A percentile compares a stretch with the other conserved stretches of the same genome.
phyloP scores from a whole-genome alignment of 1,140 invertebrate species.

The Bombus affinis region DNA sequence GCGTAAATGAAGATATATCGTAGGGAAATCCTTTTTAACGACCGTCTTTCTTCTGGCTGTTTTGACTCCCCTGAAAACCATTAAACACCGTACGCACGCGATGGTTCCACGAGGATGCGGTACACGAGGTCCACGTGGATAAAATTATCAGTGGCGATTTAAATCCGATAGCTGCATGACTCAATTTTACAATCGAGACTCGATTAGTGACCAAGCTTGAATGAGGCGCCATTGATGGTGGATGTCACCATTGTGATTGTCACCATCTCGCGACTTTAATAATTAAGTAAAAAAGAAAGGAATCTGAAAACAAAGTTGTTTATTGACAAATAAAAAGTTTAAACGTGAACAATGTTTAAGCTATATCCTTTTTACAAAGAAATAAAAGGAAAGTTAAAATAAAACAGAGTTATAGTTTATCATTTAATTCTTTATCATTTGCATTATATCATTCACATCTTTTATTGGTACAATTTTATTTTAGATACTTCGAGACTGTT shows the following conservation, averaged over 20 bases:
- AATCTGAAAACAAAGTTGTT: too few relatives aligned
- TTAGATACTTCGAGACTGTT: too few relatives aligned
- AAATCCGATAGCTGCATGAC: background rate
- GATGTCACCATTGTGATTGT: background rate
- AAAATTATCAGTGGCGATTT: constrained; percentile 6
- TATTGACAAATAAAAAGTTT: background rate
- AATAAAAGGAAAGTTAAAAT: background rate
- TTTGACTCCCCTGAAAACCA: constrained; percentile 29
- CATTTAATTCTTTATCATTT: too few relatives aligned
- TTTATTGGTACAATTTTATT: too few relatives aligned
- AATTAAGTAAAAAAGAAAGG: background rate
- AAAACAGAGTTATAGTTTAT: too few relatives aligned
- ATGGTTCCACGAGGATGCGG: constrained; percentile 22
- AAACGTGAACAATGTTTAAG: background rate
- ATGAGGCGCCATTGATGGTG: background rate
- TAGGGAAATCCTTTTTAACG: constrained; percentile 68
- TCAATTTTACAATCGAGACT: background rate
- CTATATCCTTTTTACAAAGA: too few relatives aligned
- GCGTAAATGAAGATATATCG: constrained; percentile 74
- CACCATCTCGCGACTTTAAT: background rate
- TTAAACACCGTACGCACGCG: constrained; percentile 38
- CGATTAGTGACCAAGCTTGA: background rate
- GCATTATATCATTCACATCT: too few relatives aligned
- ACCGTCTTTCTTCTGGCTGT: constrained; percentile 27
- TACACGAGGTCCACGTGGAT: constrained; percentile 31